Evolutionary conservation across 2,888 invertebrate species (phyloP).

Genomic region (Trachelus stipa): DNA sequence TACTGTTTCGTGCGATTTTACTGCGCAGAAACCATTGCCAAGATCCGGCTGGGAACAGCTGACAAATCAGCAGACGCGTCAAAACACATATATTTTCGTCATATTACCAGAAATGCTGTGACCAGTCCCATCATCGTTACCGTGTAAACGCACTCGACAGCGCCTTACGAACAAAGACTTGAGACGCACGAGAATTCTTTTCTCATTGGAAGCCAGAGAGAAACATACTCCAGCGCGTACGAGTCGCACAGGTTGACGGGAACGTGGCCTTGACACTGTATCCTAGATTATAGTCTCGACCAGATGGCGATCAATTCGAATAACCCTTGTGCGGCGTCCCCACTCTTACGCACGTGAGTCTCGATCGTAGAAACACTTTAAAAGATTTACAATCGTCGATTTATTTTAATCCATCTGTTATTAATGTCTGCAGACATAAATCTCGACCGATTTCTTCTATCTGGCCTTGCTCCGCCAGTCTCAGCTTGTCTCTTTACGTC

Average conservation of each 20-base stretch:
- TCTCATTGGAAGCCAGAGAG: neutral
- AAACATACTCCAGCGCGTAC: neutral
- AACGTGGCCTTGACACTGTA: conserved; percentile 37
- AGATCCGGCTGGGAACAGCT: neutral
- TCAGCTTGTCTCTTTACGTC: neutral
- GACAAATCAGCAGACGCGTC: neutral
- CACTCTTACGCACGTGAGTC: neutral
- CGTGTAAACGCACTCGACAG: neutral
- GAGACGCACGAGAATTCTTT: neutral
- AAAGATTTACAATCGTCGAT: neutral
- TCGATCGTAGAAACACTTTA: neutral
- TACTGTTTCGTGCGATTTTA: neutral
- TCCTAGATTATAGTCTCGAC: conserved; percentile 22
- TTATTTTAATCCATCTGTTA: neutral
- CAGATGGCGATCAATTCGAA: neutral
- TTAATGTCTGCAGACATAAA: neutral
- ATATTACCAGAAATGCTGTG: neutral
- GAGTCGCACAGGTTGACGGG: neutral
- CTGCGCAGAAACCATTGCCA: neutral
- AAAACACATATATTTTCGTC: conserved; percentile 10
- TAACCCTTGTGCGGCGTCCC: neutral
- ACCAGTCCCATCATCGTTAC: neutral
- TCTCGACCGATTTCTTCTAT: neutral
- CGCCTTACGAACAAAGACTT: neutral
- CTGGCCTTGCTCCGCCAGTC: neutral